Base-by-base conservation (phyloP, 2,797 vertebrate species). In the Leptatherina wallacei region DNA sequence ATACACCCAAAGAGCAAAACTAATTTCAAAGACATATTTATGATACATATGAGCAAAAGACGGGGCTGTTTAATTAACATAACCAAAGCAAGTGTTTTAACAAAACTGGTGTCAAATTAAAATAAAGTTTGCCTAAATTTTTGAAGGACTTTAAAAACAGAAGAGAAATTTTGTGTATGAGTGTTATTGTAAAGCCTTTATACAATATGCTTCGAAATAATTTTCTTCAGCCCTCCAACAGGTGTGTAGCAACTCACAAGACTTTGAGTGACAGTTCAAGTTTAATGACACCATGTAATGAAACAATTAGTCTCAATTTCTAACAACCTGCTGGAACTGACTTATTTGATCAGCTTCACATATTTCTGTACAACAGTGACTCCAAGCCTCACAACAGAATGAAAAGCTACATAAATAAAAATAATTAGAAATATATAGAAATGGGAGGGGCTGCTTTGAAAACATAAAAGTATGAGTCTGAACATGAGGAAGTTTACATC, bases 321-420 rank as follows among this genome's bases (percentile, higher is more conserved):
- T 18, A 70, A 56, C 67, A 80, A 64, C 68, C 61, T 33, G 27
- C 29, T 69, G 33, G 38, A 64, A 72, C 66, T 57, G 24, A 42
- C 42, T 42, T 1, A 78, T 79, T 61, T 65, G 32, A 57, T 76
- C 27, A 73, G 20, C 64, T 78, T 73, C 42, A 69, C 36, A 73
- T 65, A 60, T 7, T 22, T 72, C 66, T 82, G 64, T 87, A 83
- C 82, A 83, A 80, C 49, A 51, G 20, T 70, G 29, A 73, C 69
- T 71, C 54, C 58, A 72, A 77, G 52, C 65, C 60, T 74, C 56
- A 65, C 57, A 59, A 69, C 65, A 69, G 32, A 81, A 77, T 76
- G 22, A 81, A 52, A 67, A 83, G 84, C 77, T 82, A 90, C 75
- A 85, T 78, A 74, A 80, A 88, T 68, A 83, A 80, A 73, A 75